Evolutionary conservation across 2,888 invertebrate genomes (phyloP), one percentile per base, ranked within the genome.

Genomic region (Hermaeophaga mercurialis): DNA sequence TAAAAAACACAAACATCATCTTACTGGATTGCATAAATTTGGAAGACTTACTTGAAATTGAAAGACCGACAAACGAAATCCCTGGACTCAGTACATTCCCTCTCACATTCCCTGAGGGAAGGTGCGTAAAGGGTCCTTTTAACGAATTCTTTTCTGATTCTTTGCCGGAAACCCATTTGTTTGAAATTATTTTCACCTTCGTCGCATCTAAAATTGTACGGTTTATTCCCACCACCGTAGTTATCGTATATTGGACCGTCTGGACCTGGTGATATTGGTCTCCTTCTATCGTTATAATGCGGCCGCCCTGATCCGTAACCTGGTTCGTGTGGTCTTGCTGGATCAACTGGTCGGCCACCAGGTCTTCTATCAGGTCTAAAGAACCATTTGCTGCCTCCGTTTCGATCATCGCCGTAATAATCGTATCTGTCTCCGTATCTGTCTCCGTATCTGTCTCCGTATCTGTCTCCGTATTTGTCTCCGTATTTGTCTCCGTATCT

Each of bases 11-110:
- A 34, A 44, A 8, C n/a, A n/a, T n/a, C n/a, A n/a, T n/a, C n/a
- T n/a, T n/a, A n/a, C n/a, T n/a, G n/a, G n/a, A n/a, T n/a, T n/a
- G n/a, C n/a, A n/a, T n/a, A n/a, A n/a, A n/a, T n/a, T n/a, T n/a
- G n/a, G n/a, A n/a, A n/a, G n/a, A 62, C 62, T 70, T 78, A 89
- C 87, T 89, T 87, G 78, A 85, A 94, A 79, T 93, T 94, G 78
- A 94, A 94, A 26, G 93, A 89, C 73, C 91, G 83, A 71, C 94
- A 94, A 54, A 88, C 83, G 73, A 94, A 94, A 71, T 91, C 91
- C 66, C 89, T 82, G 22, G 87, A 86, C 70, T 91, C 91, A 34
- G 87, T 84, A 75, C 94, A 94, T 73, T 91, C 92, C 58, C 90
- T 81, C 77, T 94, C 91, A 75, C 94, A 94, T 60, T 90, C 88